A percentile compares a stretch with the other conserved stretches of the same genome.
Evolutionary conservation across 2,888 invertebrate genomes (phyloP).

Genomic region (Drosophila picticornis): DNA sequence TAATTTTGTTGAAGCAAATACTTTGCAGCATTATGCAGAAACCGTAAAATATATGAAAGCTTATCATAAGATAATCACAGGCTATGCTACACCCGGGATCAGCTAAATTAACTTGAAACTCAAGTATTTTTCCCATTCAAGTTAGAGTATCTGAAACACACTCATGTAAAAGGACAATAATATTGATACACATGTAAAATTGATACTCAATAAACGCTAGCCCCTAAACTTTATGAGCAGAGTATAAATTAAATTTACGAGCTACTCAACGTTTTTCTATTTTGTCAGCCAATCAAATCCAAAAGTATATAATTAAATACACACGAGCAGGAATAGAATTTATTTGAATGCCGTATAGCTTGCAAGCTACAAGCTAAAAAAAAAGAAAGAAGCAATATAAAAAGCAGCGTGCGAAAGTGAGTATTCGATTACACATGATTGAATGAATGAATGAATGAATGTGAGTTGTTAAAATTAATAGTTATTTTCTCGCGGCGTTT

Average conservation of each 20-base stretch:
- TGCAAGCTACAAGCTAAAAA: not conserved
- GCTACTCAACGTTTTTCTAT: slow-evolving; percentile 10
- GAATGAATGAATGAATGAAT: slow-evolving; percentile 64
- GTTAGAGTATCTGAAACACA: not conserved
- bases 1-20: not conserved
- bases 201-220: not conserved
- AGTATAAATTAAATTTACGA: slow-evolving; percentile 43
- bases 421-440: slow-evolving; percentile 20
- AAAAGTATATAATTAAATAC: slow-evolving; percentile 26
- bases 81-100: not conserved
- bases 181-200: not conserved
- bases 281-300: slow-evolving; percentile 6
- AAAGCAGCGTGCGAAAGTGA: slow-evolving; percentile 36
- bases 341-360: slow-evolving; percentile 6
- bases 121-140: not conserved
- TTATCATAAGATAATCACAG: not conserved
- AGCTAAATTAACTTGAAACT: not conserved
- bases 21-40: not conserved
- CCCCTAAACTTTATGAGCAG: not conserved
- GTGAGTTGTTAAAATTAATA: slow-evolving; percentile 67
- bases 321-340: slow-evolving; percentile 39
- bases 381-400: not conserved
- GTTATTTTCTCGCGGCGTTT: slow-evolving; percentile 21
- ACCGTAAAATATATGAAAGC: not conserved
- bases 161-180: not conserved